These are phyloP conservation scores for Tetramorium alpestre DNA, from an alignment of 1,140 invertebrate species.

Conservation along the genomic window DNA sequence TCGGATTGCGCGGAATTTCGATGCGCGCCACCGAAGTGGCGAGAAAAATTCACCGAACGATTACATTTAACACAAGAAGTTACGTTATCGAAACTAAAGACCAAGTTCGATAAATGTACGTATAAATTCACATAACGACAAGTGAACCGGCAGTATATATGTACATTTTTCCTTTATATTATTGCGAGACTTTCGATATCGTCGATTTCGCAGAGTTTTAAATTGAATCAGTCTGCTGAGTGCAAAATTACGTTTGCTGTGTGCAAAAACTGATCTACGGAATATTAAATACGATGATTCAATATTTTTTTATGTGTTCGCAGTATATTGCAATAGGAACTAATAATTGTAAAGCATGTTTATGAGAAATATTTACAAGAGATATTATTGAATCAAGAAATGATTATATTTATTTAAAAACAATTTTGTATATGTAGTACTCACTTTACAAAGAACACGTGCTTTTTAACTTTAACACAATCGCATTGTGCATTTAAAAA, in stretches of 20 bases:
- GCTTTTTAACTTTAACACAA: not conserved
- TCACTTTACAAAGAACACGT: not conserved
- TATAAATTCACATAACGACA: not conserved
- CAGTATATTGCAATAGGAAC: not conserved
- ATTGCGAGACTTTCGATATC: not conserved
- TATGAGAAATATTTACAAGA: not conserved
- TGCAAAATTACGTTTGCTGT: not conserved
- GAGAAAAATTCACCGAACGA: not conserved
- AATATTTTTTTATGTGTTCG: not conserved
- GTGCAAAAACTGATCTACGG: not conserved
- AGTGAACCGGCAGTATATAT: not conserved
- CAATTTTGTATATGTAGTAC: not conserved
- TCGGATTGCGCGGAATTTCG: constrained; percentile 26
- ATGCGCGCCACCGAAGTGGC: not conserved
- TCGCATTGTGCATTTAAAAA: not conserved
- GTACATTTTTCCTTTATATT: constrained; percentile 16
- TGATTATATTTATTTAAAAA: not conserved
- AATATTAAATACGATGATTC: constrained; percentile 2
- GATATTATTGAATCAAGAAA: not conserved
- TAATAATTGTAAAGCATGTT: not conserved
- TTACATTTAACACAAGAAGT: not conserved
- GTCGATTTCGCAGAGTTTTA: not conserved
- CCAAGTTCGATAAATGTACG: not conserved
- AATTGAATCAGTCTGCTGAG: not conserved
- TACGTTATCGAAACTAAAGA: not conserved